Evolutionary conservation across 1,140 invertebrate genomes (phyloP), one percentile per base, ranked within the genome.

Genomic region (Tenebrio molitor): DNA sequence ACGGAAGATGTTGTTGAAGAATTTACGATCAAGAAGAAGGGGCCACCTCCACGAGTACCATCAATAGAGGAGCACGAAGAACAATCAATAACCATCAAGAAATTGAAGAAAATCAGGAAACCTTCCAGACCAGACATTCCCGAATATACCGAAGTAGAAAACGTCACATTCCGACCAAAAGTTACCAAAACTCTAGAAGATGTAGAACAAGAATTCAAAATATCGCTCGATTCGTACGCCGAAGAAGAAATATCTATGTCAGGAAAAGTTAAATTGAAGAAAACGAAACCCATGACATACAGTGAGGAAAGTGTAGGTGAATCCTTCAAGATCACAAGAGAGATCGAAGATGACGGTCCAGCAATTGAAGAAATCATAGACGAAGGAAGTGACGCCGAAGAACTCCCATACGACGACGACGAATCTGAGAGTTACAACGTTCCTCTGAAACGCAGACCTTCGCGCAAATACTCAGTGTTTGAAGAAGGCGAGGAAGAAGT

Each of bases 171-270:
- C 82, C 88, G 89, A 76, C 90, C 91, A 7, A 89, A 88, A 81
- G 83, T 80, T 2, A 91, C 88, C 2, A 88, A 86, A 79, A 91
- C 89, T 1, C 92, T 93, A 83, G 92, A 94, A 84, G 91, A 94
- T 78, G 91, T 94, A 4, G 92, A 94, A 81, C 92, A 94, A 84
- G 92, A 94, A 84, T 94, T 94, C 80, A 93, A 91, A 81, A 94
- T 95, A 74, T 91, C 91, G 19, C 83, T 93, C 44, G 91, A 93
- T 83, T 91, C 91, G 0, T 94, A 94, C 81, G 92, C 92, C 44
- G 93, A 95, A 84, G 93, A 94, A 85, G 92, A 94, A 83, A 91
- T 95, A 72, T 92, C 91, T 2, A 91, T 95, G 89, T 90, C 91
- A 7, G 91, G 92, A 69, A 94, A 92, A 84, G 89, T 94, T 1